Conservation (phyloP, 2,113 vertebrate species). For the Manacus vitellinus region DNA sequence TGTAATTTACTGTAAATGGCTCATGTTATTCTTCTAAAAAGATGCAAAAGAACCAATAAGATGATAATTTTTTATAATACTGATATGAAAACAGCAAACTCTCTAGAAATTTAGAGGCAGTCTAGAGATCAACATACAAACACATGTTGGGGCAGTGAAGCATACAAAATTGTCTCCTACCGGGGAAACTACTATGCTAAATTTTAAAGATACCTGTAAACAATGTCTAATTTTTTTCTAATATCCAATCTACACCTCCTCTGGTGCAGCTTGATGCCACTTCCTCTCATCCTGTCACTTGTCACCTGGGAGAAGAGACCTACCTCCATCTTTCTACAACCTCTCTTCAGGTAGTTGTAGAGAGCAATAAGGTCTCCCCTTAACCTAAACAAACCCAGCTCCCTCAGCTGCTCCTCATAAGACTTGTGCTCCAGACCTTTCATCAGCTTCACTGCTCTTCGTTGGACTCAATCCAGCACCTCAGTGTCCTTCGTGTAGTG, state of each 20-base stretch:
- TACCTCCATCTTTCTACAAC: not conserved
- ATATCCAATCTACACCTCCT: not conserved
- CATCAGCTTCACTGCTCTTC: not conserved
- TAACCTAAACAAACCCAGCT: not conserved
- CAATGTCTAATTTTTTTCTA: not conserved
- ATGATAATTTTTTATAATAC: not conserved
- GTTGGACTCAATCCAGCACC: not conserved
- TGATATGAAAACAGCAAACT: not conserved
- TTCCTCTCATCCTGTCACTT: not conserved
- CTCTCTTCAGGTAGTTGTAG: not conserved
- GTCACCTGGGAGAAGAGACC: not conserved
- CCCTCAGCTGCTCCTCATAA: not conserved
- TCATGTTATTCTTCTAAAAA: not conserved
- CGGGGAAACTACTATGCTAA: not conserved
- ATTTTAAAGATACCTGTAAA: not conserved
- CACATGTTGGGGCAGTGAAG: not conserved
- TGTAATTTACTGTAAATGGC: not conserved
- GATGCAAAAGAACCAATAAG: not conserved
- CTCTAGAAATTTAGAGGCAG: not conserved
- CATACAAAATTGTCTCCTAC: not conserved
- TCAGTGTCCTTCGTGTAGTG: not conserved
- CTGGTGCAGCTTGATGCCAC: not conserved
- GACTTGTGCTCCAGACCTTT: not conserved
- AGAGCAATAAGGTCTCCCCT: not conserved
- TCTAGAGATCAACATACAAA: not conserved